phyloP scores from a whole-genome alignment of 2,113 vertebrate species.

The Lophochroa leadbeateri region DNA sequence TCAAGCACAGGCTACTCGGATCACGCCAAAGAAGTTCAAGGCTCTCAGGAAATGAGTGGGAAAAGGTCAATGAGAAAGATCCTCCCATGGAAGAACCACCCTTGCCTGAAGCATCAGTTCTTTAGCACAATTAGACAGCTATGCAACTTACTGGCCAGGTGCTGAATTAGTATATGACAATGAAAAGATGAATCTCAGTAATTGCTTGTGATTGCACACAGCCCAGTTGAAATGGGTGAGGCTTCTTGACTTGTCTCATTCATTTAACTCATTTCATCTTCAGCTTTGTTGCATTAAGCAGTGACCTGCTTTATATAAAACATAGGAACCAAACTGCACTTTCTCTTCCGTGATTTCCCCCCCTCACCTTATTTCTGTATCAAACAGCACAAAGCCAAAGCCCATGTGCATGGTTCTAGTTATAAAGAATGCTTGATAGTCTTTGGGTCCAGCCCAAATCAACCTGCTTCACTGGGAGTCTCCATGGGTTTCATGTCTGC shows the following conservation, averaged over 20 bases:
- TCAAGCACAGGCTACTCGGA: background rate
- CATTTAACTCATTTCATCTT: background rate
- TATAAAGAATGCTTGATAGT: too few species aligned
- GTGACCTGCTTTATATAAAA: fast-evolving
- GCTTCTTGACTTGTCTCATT: background rate
- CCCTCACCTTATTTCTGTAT: background rate
- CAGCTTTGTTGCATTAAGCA: background rate
- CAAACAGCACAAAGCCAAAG: background rate
- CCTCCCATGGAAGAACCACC: background rate
- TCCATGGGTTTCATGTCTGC: background rate
- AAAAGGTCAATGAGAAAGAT: background rate
- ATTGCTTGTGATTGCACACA: background rate
- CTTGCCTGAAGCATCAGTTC: background rate
- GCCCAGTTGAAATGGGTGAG: background rate
- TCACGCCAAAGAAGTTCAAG: background rate
- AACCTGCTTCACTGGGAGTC: background rate
- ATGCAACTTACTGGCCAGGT: background rate
- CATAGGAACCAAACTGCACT: fast-evolving
- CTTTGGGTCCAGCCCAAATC: background rate
- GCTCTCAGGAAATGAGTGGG: background rate
- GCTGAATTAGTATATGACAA: background rate
- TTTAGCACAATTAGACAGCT: background rate
- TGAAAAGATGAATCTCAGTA: background rate
- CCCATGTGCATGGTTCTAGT: fast-evolving
- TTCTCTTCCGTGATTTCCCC: background rate